Conservation (phyloP, 2,888 invertebrate species). For the Chrysodeixis includens region DNA sequence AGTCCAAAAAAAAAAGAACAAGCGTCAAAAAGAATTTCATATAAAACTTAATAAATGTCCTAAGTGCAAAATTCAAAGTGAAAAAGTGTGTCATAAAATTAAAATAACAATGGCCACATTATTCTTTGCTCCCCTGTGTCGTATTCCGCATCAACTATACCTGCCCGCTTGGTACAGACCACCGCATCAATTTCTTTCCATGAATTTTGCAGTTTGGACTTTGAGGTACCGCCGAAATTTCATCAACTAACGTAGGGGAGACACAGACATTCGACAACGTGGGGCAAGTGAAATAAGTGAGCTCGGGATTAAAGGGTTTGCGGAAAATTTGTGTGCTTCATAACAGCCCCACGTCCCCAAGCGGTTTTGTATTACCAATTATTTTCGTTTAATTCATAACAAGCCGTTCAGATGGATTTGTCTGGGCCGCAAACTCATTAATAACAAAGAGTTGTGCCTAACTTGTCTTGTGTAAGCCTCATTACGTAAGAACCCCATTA, state of each 20-base stretch:
- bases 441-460: slow-evolving; percentile 48
- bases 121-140: slow-evolving; percentile 68
- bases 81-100: slow-evolving; percentile 60
- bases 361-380: slow-evolving; percentile 89
- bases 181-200: slow-evolving; percentile 76
- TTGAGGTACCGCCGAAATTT: slow-evolving; percentile 80
- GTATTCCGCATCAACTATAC: slow-evolving; percentile 70
- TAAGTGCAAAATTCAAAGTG: slow-evolving; percentile 45
- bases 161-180: slow-evolving; percentile 64
- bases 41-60: slow-evolving; percentile 33
- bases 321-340: slow-evolving; percentile 86
- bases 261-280: slow-evolving; percentile 75
- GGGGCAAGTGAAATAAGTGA: slow-evolving; percentile 88
- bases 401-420: slow-evolving; percentile 69
- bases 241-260: slow-evolving; percentile 75
- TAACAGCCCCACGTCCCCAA: slow-evolving; percentile 76
- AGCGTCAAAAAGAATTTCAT: slow-evolving; percentile 29
- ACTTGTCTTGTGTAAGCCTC: slow-evolving; percentile 22
- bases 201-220: slow-evolving; percentile 77
- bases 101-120: slow-evolving; percentile 66
- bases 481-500: slow-evolving; percentile 8
- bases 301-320: slow-evolving; percentile 87
- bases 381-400: slow-evolving; percentile 82
- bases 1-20: no score
- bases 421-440: slow-evolving; percentile 54